These are phyloP conservation scores for Canis aureus DNA, from an alignment of 2,113 vertebrate genomes.

Conservation along the genomic window DNA sequence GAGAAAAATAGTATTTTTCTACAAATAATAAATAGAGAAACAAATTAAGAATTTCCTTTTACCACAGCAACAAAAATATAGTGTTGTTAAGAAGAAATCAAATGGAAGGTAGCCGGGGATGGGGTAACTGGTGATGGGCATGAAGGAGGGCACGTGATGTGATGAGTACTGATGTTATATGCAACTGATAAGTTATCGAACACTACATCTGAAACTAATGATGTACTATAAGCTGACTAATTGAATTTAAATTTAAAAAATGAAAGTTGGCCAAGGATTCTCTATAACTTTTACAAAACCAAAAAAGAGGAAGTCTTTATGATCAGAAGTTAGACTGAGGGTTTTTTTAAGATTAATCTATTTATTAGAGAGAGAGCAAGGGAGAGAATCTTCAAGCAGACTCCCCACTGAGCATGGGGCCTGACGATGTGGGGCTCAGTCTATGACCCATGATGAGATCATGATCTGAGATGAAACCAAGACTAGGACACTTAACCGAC, in stretches of 20 bases:
- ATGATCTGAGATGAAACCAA: neutral
- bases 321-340: constrained; percentile 27
- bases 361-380: neutral
- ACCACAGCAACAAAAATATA: constrained; percentile 39
- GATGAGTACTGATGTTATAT: too few species aligned
- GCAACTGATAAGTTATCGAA: too few species aligned
- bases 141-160: too few species aligned
- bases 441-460: neutral
- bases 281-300: neutral
- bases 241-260: neutral
- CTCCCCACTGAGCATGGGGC: neutral
- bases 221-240: too few species aligned
- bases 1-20: constrained; percentile 43
- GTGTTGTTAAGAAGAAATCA: constrained; percentile 38
- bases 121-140: too few species aligned
- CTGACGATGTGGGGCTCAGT: neutral
- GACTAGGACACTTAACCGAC: too few species aligned
- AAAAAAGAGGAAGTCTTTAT: neutral
- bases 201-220: too few species aligned
- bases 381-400: neutral
- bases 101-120: neutral
- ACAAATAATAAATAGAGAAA: constrained; percentile 47
- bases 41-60: constrained; percentile 58
- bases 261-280: neutral
- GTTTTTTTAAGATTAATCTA: neutral